Evolutionary conservation across 53 echinoderm and acorn worm species (phyloP).

Genomic region (Crossaster papposus): DNA sequence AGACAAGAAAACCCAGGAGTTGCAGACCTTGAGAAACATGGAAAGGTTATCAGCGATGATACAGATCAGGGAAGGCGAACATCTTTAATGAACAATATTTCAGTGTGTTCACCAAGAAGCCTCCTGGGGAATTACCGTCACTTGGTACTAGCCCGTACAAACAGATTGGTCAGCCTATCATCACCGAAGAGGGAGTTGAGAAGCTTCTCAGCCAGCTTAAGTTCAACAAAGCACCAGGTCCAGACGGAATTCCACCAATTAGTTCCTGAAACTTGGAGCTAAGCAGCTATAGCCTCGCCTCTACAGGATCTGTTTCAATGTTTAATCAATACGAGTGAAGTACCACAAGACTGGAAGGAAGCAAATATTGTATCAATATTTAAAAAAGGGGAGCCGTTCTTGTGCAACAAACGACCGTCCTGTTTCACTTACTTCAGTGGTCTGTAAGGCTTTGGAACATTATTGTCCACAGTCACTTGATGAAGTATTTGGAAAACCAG

Average conservation of each 20-base stretch:
- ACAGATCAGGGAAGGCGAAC: slow-evolving; percentile 34
- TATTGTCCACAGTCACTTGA: slow-evolving; percentile 58
- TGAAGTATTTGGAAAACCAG: slow-evolving; percentile 42
- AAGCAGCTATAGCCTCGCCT: background rate
- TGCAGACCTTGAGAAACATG: slow-evolving; percentile 36
- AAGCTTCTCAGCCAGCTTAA: background rate
- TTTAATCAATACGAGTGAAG: slow-evolving; percentile 11
- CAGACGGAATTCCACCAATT: slow-evolving; percentile 13
- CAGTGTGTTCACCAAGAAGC: slow-evolving; percentile 35
- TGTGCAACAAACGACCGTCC: slow-evolving; percentile 65
- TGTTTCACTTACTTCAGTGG: slow-evolving; percentile 61
- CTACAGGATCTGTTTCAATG: slow-evolving; percentile 1
- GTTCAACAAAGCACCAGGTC: slow-evolving; percentile 13
- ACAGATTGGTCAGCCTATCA: slow-evolving; percentile 1
- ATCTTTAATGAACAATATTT: slow-evolving; percentile 21
- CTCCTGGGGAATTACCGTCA: background rate
- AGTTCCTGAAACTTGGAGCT: background rate
- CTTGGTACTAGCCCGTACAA: background rate
- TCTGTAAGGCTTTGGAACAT: slow-evolving; percentile 62
- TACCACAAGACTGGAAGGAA: slow-evolving; percentile 42
- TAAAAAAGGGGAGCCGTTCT: slow-evolving; percentile 47
- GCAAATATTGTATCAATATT: slow-evolving; percentile 60
- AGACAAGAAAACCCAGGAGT: slow-evolving; percentile 8
- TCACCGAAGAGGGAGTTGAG: background rate
- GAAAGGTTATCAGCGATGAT: slow-evolving; percentile 23